Conservation (phyloP, 2,888 invertebrate genomes). For the Stratiomys singularior region DNA sequence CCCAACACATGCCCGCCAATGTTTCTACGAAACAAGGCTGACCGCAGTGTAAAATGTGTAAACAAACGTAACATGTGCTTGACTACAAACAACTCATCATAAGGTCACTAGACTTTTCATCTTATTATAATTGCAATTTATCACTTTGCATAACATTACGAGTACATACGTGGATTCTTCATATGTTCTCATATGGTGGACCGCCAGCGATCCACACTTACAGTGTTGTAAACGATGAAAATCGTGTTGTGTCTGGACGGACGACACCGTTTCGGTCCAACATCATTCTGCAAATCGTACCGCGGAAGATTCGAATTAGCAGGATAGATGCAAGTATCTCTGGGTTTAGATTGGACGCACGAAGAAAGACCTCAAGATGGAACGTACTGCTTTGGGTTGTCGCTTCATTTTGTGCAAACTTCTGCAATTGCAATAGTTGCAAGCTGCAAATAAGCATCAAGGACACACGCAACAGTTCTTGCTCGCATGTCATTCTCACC, state of each 20-base stretch:
- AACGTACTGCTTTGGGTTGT: background rate
- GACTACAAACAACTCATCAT: conserved; percentile 7
- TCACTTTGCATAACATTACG: background rate
- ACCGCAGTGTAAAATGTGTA: conserved; percentile 5
- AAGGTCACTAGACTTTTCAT: conserved; percentile 34
- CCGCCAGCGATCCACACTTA: conserved; percentile 9
- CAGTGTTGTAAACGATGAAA: conserved; percentile 17
- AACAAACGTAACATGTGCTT: conserved; percentile 38
- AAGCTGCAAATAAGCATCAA: no score
- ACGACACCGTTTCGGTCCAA: conserved; percentile 2
- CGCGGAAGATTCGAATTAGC: background rate
- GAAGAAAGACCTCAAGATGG: conserved; percentile 17
- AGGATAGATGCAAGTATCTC: background rate
- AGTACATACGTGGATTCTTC: background rate
- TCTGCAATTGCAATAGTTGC: background rate
- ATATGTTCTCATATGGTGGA: background rate
- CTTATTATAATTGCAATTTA: conserved; percentile 40
- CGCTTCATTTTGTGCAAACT: background rate
- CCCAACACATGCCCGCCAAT: background rate
- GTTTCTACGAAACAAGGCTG: background rate
- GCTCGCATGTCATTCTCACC: background rate
- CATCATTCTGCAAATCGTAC: background rate
- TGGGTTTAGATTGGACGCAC: background rate
- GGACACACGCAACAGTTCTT: no score
- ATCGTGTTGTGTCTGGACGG: conserved; percentile 2